These are phyloP conservation scores for Drosophila ogumai DNA, from an alignment of 1,140 invertebrate genomes.

Conservation along the genomic window DNA sequence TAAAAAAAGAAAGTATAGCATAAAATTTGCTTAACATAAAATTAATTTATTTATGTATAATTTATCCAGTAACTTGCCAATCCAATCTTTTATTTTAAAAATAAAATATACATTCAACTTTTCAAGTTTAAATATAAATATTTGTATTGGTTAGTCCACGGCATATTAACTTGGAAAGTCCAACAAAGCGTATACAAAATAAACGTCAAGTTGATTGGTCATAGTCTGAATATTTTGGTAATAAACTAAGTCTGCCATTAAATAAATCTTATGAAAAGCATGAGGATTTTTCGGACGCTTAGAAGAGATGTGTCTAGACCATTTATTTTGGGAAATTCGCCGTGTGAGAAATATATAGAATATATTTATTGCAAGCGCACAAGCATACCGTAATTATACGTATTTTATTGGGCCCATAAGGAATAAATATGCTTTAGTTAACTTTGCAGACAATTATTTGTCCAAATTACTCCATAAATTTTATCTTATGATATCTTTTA, in stretches of 20 bases:
- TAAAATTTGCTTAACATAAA: not conserved
- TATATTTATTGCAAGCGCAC: slow-evolving; percentile 15
- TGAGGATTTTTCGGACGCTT: slow-evolving; percentile 25
- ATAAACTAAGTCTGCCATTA: slow-evolving; percentile 41
- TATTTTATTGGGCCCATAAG: slow-evolving; percentile 21
- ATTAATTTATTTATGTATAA: too few relatives aligned
- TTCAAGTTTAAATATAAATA: too few relatives aligned
- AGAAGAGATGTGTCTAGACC: slow-evolving; percentile 33
- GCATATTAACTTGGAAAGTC: slow-evolving; percentile 1
- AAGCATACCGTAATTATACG: slow-evolving; percentile 19
- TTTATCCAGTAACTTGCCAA: not conserved
- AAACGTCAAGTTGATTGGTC: slow-evolving; percentile 13
- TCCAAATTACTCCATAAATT: not conserved
- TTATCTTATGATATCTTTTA: not conserved
- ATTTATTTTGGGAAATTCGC: slow-evolving; percentile 32
- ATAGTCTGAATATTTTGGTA: slow-evolving; percentile 24
- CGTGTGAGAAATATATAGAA: slow-evolving; percentile 22
- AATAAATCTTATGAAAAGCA: slow-evolving; percentile 32
- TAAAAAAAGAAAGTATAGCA: not conserved
- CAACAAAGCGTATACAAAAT: slow-evolving; percentile 7
- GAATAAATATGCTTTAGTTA: slow-evolving; percentile 19
- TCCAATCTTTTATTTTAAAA: not conserved
- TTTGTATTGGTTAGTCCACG: not conserved
- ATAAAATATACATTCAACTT: not conserved
- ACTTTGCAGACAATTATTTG: slow-evolving; percentile 7